Evolutionary conservation across 2,797 vertebrate species (phyloP).

Genomic region (Podargus strigoides): DNA sequence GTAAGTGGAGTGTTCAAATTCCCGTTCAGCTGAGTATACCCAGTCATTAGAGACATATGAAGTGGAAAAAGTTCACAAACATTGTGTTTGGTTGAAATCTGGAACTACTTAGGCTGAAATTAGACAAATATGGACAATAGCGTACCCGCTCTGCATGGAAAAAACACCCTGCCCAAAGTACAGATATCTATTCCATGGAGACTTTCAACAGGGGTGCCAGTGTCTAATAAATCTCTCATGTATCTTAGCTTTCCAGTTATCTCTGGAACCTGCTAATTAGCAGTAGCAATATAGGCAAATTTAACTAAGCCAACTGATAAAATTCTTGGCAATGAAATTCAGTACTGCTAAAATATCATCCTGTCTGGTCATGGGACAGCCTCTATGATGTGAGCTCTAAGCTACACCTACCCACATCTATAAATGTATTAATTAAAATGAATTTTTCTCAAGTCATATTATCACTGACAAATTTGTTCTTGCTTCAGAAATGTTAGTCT

Average conservation of each 20-base stretch:
- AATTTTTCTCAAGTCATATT: background rate
- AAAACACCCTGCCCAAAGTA: background rate
- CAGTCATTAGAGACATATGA: background rate
- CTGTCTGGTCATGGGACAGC: background rate
- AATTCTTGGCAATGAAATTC: background rate
- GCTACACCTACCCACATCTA: background rate
- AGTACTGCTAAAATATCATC: background rate
- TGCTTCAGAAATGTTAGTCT: background rate
- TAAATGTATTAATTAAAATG: background rate
- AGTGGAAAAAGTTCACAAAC: slow-evolving; percentile 17
- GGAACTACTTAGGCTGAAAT: slow-evolving; percentile 47
- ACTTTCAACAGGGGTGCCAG: background rate
- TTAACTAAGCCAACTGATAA: background rate
- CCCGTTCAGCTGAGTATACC: background rate
- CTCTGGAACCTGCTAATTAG: background rate
- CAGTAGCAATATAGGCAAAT: background rate
- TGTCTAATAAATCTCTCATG: background rate
- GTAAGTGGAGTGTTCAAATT: background rate
- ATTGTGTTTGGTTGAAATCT: slow-evolving; percentile 27
- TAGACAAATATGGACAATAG: slow-evolving; percentile 39
- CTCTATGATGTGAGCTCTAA: background rate
- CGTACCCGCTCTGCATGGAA: background rate
- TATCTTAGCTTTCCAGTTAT: background rate
- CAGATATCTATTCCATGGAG: background rate
- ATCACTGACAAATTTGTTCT: background rate